phyloP scores from a whole-genome alignment of 2,113 vertebrate species.

The Apteryx owenii region DNA sequence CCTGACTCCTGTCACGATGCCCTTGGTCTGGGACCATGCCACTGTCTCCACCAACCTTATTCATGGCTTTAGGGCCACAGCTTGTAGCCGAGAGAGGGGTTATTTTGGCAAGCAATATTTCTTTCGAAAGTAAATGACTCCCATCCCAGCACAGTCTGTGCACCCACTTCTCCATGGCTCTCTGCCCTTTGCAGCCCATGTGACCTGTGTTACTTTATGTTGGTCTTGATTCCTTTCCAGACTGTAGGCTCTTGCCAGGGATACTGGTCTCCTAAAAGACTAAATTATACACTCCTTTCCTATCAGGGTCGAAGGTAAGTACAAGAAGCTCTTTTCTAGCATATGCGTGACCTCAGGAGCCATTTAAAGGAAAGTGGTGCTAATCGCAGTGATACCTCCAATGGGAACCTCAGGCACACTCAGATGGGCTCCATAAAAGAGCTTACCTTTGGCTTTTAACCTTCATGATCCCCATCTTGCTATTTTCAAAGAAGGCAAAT shows the following conservation, averaged over 20 bases:
- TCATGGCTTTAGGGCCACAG: neutral
- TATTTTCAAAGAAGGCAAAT: neutral
- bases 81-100: neutral
- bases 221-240: conserved; percentile 76
- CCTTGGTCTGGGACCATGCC: accelerated
- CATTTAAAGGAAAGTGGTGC: conserved; percentile 74
- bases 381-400: conserved; percentile 73
- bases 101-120: neutral
- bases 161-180: neutral
- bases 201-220: conserved; percentile 58
- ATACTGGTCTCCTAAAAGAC: conserved; percentile 38
- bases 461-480: neutral
- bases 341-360: conserved; percentile 79
- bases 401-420: conserved; percentile 1
- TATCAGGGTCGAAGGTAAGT: neutral
- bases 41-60: neutral
- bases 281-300: conserved; percentile 69
- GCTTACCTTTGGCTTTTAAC: neutral
- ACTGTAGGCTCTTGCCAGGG: conserved; percentile 47
- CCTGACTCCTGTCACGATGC: neutral
- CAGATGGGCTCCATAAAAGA: neutral
- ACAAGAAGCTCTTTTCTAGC: conserved; percentile 64
- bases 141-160: neutral
- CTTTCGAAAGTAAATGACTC: neutral
- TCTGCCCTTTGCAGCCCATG: neutral